Evolutionary conservation across 2,888 invertebrate species (phyloP).

Genomic region (Tubulanus polymorphus): DNA sequence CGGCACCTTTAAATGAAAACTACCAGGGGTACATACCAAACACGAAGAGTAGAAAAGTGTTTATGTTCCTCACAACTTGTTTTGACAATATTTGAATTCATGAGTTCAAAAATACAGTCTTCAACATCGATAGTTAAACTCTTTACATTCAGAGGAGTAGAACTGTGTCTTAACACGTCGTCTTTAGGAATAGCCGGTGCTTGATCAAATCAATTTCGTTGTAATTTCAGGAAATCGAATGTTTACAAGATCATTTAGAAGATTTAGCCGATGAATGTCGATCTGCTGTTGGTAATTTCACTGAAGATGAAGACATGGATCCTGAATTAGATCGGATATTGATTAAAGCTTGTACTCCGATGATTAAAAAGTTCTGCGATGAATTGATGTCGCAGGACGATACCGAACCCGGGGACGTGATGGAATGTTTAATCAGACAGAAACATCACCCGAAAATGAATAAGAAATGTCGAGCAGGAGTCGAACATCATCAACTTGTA

Average conservation of each 20-base stretch:
- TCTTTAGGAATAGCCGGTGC: no score
- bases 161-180: no score
- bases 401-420: conserved; percentile 67
- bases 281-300: conserved; percentile 74
- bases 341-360: conserved; percentile 76
- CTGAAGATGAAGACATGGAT: conserved; percentile 81
- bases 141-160: no score
- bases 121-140: no score
- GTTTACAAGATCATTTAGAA: conserved; percentile 71
- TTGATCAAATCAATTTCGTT: no score
- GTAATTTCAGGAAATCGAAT: conserved; percentile 74
- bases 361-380: conserved; percentile 85
- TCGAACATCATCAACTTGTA: conserved; percentile 91
- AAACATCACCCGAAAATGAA: conserved; percentile 83
- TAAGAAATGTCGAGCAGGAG: conserved; percentile 82
- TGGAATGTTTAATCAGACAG: conserved; percentile 89
- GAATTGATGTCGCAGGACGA: conserved; percentile 47
- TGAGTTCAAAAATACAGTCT: no score
- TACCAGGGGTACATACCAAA: no score
- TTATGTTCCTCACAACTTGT: no score
- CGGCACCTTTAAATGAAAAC: no score
- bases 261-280: conserved; percentile 61
- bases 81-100: no score
- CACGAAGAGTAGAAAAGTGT: no score
- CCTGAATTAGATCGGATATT: conserved; percentile 85